These are phyloP conservation scores for Falcunculus frontatus DNA, from an alignment of 2,113 vertebrate species.

Conservation along the genomic window DNA sequence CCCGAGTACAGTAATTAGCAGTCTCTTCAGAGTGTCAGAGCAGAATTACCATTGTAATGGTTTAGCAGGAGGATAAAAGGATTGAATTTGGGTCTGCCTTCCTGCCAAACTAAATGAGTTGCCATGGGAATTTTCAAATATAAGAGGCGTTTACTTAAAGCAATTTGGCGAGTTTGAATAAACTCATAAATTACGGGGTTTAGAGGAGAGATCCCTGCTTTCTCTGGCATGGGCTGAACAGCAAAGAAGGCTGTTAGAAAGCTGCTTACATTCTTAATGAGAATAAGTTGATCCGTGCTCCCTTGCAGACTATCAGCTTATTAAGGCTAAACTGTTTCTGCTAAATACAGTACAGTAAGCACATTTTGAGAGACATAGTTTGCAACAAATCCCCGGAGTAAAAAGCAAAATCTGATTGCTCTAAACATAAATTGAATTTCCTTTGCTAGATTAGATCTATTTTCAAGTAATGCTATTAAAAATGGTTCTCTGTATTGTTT, in stretches of 20 bases:
- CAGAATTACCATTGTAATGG: conserved; percentile 77
- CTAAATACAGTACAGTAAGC: conserved; percentile 62
- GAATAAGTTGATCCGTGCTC: conserved; percentile 66
- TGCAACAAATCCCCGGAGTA: conserved; percentile 59
- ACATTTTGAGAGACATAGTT: conserved; percentile 62
- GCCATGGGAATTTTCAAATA: conserved; percentile 80
- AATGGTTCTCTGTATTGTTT: conserved; percentile 66
- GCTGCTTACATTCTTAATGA: conserved; percentile 69
- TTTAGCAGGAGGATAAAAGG: conserved; percentile 79
- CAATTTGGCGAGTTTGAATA: conserved; percentile 78
- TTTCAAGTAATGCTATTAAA: conserved; percentile 66
- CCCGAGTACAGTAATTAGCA: conserved; percentile 71
- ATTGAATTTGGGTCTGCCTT: conserved; percentile 75
- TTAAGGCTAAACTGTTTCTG: conserved; percentile 67
- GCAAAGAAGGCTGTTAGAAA: conserved; percentile 54
- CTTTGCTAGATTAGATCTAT: conserved; percentile 57
- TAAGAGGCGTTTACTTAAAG: conserved; percentile 76
- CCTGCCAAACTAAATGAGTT: conserved; percentile 79
- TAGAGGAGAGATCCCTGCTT: conserved; percentile 67
- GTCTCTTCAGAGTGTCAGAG: conserved; percentile 76
- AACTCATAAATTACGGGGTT: conserved; percentile 74
- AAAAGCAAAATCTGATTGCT: conserved; percentile 64
- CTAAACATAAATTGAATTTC: conserved; percentile 62
- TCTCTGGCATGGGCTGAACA: conserved; percentile 58
- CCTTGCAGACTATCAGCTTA: conserved; percentile 49